Evolutionary conservation across 2,113 vertebrate species (phyloP).

Genomic region (Cyphomyrus discorhynchus): DNA sequence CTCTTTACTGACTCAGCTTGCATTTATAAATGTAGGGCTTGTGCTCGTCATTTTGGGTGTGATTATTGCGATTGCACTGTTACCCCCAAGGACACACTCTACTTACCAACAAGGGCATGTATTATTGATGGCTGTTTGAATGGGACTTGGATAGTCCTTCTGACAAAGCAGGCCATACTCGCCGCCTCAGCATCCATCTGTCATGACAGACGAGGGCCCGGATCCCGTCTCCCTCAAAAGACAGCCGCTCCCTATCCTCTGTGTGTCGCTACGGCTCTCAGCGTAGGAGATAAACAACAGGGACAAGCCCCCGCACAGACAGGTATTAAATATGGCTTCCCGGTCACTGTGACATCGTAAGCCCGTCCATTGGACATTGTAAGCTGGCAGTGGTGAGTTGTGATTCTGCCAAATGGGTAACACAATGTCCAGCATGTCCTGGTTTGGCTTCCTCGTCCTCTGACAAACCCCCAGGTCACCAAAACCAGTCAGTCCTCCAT

Average conservation of each 20-base stretch:
- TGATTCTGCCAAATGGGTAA: neutral
- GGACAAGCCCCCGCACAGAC: neutral
- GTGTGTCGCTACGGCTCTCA: neutral
- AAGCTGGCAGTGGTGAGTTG: neutral
- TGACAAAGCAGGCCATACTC: neutral
- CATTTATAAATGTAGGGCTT: neutral
- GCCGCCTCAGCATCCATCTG: neutral
- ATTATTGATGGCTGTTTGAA: neutral
- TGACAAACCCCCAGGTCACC: neutral
- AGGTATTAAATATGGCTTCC: neutral
- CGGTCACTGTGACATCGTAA: neutral
- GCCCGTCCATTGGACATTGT: neutral
- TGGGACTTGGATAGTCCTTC: neutral
- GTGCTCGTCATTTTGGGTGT: neutral
- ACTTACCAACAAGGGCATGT: slow-evolving; percentile 3
- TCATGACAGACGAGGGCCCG: neutral
- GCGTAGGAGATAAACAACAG: neutral
- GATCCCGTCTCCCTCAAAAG: neutral
- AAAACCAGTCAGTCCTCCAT: neutral
- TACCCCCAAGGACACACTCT: neutral
- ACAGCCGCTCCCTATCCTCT: neutral
- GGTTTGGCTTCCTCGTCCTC: neutral
- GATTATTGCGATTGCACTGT: neutral
- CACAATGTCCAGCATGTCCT: neutral
- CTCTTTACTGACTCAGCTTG: neutral